phyloP scores from a whole-genome alignment of 2,888 invertebrate genomes.

The Drosophila differens region DNA sequence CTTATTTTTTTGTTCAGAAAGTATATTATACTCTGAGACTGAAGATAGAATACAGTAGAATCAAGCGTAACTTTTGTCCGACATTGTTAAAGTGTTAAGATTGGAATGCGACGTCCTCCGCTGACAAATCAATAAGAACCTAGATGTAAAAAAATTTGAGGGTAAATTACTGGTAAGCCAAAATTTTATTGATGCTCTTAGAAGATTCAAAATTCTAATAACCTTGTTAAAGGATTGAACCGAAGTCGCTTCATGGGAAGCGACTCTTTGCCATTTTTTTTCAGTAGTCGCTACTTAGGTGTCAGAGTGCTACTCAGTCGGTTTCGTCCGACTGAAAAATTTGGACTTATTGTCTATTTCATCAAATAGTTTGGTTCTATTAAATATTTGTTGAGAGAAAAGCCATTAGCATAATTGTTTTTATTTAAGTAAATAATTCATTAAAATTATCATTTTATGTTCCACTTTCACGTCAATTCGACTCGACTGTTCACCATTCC shows the following conservation, averaged over 20 bases:
- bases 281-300: background rate
- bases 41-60: background rate
- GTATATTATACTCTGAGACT: background rate
- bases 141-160: background rate
- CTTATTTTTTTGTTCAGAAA: background rate
- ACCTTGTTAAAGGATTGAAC: background rate
- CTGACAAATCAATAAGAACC: background rate
- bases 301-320: background rate
- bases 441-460: slow-evolving; percentile 56
- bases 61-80: background rate
- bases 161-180: background rate
- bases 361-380: background rate
- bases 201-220: background rate
- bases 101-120: background rate
- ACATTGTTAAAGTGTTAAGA: background rate
- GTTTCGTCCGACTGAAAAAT: background rate
- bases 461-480: slow-evolving; percentile 46
- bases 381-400: background rate
- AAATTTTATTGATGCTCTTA: background rate
- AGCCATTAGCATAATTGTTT: background rate
- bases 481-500: slow-evolving; percentile 31
- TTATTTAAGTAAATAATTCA: slow-evolving; percentile 10
- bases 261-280: background rate
- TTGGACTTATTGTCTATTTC: background rate
- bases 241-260: background rate